Conservation (phyloP, 2,797 vertebrate genomes). For the Sciurus carolinensis region DNA sequence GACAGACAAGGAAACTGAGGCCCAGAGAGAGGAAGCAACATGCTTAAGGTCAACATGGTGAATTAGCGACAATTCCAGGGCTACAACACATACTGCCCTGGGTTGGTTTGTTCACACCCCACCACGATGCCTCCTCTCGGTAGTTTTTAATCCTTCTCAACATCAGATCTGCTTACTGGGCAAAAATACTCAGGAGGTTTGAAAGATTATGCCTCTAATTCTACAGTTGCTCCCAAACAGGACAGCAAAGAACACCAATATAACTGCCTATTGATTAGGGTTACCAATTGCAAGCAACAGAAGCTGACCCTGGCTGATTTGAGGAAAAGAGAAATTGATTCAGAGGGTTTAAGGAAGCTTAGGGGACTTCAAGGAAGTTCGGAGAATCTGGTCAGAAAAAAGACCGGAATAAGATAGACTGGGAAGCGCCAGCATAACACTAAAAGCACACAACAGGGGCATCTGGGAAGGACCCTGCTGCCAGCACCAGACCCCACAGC, state of each 20-base stretch:
- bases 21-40: neutral
- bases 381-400: neutral
- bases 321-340: neutral
- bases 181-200: constrained; percentile 8
- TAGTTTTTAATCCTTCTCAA: neutral
- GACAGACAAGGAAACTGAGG: neutral
- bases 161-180: neutral
- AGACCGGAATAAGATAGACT: neutral
- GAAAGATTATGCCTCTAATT: neutral
- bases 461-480: neutral
- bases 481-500: too few species aligned
- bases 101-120: too few species aligned
- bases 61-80: neutral
- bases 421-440: neutral
- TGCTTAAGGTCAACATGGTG: neutral
- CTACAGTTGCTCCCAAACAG: neutral
- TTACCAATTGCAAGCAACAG: neutral
- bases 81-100: neutral
- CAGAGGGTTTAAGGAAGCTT: neutral
- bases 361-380: neutral
- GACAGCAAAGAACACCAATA: neutral
- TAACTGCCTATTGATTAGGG: neutral
- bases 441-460: neutral
- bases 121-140: neutral
- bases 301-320: neutral